These are phyloP conservation scores for Galago senegalensis DNA, from an alignment of 2,797 vertebrate species.

Conservation along the genomic window DNA sequence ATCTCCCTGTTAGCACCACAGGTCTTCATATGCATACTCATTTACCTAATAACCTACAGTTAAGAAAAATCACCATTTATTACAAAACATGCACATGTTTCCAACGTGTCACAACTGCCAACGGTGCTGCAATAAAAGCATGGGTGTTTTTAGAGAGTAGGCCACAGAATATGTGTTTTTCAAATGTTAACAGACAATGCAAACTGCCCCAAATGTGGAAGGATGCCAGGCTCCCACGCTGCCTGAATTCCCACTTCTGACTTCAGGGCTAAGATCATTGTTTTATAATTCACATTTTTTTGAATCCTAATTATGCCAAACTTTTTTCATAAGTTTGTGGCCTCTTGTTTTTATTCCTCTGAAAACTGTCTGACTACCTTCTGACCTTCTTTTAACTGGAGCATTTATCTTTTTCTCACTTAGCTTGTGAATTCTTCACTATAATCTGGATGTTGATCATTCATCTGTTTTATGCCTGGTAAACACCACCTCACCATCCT, in stretches of 20 bases:
- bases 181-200: neutral
- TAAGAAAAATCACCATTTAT: neutral
- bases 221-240: neutral
- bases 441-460: neutral
- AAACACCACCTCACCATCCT: neutral
- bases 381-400: neutral
- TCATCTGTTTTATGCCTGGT: neutral
- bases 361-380: neutral
- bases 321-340: neutral
- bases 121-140: neutral
- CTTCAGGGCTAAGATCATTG: neutral
- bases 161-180: neutral
- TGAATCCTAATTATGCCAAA: neutral
- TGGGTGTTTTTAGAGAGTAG: fast-evolving
- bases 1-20: neutral
- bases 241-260: neutral
- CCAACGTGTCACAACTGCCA: neutral
- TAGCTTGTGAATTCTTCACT: neutral
- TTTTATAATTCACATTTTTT: neutral
- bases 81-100: neutral
- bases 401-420: neutral
- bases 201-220: neutral
- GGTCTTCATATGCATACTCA: neutral
- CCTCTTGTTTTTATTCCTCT: neutral
- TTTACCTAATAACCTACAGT: neutral